A percentile compares a stretch with the other conserved stretches of the same genome.
Conservation (phyloP, 2,888 invertebrate genomes). For the Drosophila nr. perissopoda region DNA sequence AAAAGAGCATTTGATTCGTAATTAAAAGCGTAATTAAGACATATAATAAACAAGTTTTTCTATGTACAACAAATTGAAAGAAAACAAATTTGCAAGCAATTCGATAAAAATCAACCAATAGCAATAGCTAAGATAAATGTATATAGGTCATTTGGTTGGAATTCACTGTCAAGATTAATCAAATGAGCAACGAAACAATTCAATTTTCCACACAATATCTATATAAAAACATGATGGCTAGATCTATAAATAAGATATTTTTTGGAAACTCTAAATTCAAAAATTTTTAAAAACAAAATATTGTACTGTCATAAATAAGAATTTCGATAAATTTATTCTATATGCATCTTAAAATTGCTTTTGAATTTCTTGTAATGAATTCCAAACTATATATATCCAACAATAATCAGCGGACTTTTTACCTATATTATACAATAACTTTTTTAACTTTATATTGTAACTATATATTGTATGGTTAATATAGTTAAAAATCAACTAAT, state of each 20-base stretch:
- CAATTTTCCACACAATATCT: neutral
- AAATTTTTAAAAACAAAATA: neutral
- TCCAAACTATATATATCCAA: slow-evolving; percentile 8
- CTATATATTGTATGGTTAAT: neutral
- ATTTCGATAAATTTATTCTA: neutral
- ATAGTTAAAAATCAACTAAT: neutral
- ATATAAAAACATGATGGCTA: neutral
- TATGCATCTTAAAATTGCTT: neutral
- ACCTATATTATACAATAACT: neutral
- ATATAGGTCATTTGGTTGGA: slow-evolving; percentile 4
- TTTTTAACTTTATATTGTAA: too few species aligned
- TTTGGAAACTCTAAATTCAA: neutral
- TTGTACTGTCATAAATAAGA: neutral
- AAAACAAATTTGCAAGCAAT: slow-evolving; percentile 32
- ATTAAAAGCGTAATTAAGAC: slow-evolving; percentile 3
- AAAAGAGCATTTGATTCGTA: slow-evolving; percentile 3
- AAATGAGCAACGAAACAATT: neutral
- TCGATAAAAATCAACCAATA: slow-evolving; percentile 14
- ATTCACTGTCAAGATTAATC: slow-evolving; percentile 13
- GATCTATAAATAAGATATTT: neutral
- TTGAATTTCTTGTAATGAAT: slow-evolving; percentile 4
- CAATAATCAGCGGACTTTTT: neutral
- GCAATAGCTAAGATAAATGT: slow-evolving; percentile 11
- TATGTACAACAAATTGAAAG: slow-evolving; percentile 26
- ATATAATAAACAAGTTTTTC: slow-evolving; percentile 8